Conservation (phyloP, 2,113 vertebrate species). For the Mastomys coucha region DNA sequence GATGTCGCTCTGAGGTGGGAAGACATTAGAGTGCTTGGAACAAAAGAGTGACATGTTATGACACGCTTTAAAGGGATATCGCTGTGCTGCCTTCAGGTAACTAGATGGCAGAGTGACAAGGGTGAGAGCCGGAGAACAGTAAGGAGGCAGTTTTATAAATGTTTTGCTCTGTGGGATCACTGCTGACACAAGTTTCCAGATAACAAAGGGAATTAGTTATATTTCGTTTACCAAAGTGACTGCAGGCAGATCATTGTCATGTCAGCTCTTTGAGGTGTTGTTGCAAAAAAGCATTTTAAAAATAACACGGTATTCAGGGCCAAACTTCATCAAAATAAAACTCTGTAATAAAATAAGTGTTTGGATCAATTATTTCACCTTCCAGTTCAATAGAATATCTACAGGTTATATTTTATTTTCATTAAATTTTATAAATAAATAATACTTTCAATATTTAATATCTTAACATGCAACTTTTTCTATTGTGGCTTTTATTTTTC, state of each 20-base stretch:
- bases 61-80: constrained; percentile 47
- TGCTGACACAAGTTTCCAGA: constrained; percentile 10
- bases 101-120: neutral
- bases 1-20: neutral
- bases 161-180: neutral
- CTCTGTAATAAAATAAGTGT: neutral
- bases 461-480: neutral
- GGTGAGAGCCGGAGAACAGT: neutral
- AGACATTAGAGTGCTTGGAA: constrained; percentile 43
- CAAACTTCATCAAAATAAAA: neutral
- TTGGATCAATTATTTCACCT: neutral
- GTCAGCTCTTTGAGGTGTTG: constrained; percentile 20
- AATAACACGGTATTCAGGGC: neutral
- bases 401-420: neutral
- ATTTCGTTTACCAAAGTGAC: constrained; percentile 54
- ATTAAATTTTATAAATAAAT: constrained; percentile 11
- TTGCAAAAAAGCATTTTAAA: constrained; percentile 23
- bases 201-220: constrained; percentile 61
- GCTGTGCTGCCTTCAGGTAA: constrained; percentile 41
- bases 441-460: neutral
- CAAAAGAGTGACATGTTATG: constrained; percentile 53
- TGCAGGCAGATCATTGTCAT: neutral
- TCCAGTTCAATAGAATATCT: neutral
- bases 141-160: neutral
- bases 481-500: neutral